Evolutionary conservation across 2,888 invertebrate genomes (phyloP).

Genomic region (Phortica magna): DNA sequence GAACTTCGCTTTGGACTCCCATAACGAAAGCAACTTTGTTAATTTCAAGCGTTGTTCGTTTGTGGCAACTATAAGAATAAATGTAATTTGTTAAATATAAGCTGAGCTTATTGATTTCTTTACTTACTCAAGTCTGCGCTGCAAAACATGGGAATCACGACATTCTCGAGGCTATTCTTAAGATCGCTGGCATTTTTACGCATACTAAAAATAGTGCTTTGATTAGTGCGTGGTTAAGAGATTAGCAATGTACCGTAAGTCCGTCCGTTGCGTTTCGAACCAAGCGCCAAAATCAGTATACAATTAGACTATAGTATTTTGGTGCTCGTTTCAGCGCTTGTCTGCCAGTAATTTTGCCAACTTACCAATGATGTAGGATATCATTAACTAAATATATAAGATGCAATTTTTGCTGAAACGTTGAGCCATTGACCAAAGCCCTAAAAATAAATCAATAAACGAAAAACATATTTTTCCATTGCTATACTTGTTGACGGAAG

Average conservation of each 20-base stretch:
- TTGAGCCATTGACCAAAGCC: slow-evolving; percentile 82
- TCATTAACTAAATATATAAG: slow-evolving; percentile 99
- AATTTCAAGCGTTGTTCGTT: slow-evolving; percentile 94
- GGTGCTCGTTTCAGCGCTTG: slow-evolving; percentile 13
- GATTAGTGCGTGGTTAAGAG: slow-evolving; percentile 26
- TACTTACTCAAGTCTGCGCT: slow-evolving; percentile 88
- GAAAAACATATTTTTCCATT: slow-evolving; percentile 73
- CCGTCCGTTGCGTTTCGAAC: slow-evolving; percentile 30
- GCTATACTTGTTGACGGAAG: slow-evolving; percentile 56
- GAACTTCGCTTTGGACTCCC: slow-evolving; percentile 97
- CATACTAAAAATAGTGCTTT: slow-evolving; percentile 83
- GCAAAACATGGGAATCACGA: slow-evolving; percentile 99
- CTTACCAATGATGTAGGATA: slow-evolving; percentile 98
- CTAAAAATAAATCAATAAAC: slow-evolving; percentile 79
- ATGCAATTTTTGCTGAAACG: slow-evolving; percentile 96
- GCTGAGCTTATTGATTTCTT: slow-evolving; percentile 8
- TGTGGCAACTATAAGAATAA: slow-evolving; percentile 82
- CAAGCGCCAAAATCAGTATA: slow-evolving; percentile 44
- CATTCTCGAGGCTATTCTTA: slow-evolving; percentile 94
- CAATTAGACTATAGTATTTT: neutral
- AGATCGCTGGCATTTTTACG: slow-evolving; percentile 96
- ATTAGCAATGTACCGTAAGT: slow-evolving; percentile 32
- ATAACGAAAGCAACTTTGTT: slow-evolving; percentile 94
- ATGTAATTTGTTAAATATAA: slow-evolving; percentile 11
- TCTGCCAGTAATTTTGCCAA: slow-evolving; percentile 62